Percentiles rank a stretch among this genome's conserved stretches.
Conservation (phyloP, 2,797 vertebrate species). For the Sebastolobus altivelis region DNA sequence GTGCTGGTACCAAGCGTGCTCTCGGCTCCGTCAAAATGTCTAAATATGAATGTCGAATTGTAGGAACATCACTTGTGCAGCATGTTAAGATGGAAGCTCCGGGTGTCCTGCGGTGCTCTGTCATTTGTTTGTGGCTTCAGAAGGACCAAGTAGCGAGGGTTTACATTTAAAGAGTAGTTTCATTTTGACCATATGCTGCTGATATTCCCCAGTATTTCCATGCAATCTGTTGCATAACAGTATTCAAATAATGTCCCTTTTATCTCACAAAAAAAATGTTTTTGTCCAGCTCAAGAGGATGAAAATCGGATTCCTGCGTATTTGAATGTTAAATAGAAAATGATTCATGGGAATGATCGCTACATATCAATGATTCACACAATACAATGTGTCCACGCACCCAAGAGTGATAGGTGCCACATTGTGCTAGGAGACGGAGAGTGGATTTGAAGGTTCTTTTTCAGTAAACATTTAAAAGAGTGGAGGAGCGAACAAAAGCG, state of each 20-base stretch:
- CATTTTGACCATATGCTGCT: slow-evolving; percentile 1
- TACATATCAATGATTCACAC: slow-evolving; percentile 78
- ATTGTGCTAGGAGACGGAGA: slow-evolving; percentile 83
- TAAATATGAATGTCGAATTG: slow-evolving; percentile 69
- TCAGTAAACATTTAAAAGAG: slow-evolving; percentile 89
- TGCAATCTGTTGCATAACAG: slow-evolving; percentile 37
- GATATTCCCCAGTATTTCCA: slow-evolving; percentile 30
- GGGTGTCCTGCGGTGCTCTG: slow-evolving; percentile 53
- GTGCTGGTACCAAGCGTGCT: slow-evolving; percentile 28
- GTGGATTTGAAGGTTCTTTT: slow-evolving; percentile 88
- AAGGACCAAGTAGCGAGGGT: background rate
- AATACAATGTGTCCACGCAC: slow-evolving; percentile 81
- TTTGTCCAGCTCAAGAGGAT: slow-evolving; percentile 80
- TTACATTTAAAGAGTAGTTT: slow-evolving; percentile 27
- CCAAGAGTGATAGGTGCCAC: slow-evolving; percentile 84
- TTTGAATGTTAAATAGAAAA: slow-evolving; percentile 82
- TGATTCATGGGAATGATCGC: slow-evolving; percentile 83
- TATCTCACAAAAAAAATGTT: slow-evolving; percentile 58
- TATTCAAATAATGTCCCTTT: slow-evolving; percentile 59
- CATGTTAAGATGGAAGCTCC: slow-evolving; percentile 61
- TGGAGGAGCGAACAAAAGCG: slow-evolving; percentile 83
- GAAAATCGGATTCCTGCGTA: slow-evolving; percentile 76
- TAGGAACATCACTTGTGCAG: slow-evolving; percentile 59
- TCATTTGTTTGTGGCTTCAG: slow-evolving; percentile 45
- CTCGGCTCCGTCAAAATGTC: slow-evolving; percentile 60